These are phyloP conservation scores for Planiliza haematocheilus DNA, from an alignment of 2,113 vertebrate genomes.

Conservation along the genomic window DNA sequence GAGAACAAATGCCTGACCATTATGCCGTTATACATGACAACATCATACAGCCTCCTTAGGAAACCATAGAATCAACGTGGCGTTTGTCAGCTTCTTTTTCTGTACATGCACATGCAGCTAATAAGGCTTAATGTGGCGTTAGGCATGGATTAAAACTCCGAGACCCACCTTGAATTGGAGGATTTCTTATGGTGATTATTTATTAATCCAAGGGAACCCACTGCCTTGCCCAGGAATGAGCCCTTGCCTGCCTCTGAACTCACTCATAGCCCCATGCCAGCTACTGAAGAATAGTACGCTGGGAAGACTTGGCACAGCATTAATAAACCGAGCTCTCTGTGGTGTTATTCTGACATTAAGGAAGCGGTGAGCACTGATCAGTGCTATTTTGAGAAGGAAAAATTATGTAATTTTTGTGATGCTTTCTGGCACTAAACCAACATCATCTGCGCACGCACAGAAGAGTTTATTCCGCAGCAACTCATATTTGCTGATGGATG, in stretches of 20 bases:
- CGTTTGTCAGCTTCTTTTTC: constrained; percentile 47
- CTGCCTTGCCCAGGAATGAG: constrained; percentile 49
- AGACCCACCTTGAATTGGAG: constrained; percentile 47
- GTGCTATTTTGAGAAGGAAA: constrained; percentile 43
- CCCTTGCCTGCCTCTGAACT: constrained; percentile 61
- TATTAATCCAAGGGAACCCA: constrained; percentile 72
- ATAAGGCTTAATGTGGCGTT: constrained; percentile 53
- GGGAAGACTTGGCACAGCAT: constrained; percentile 71
- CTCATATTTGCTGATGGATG: background rate
- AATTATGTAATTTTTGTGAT: constrained; percentile 44
- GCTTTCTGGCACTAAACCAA: constrained; percentile 24
- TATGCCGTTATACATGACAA: background rate
- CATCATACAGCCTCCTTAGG: background rate
- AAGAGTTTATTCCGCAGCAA: constrained; percentile 14
- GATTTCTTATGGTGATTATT: constrained; percentile 69
- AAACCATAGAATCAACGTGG: constrained; percentile 22
- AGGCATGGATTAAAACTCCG: constrained; percentile 56
- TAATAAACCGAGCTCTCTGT: constrained; percentile 62
- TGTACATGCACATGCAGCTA: constrained; percentile 49
- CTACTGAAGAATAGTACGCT: constrained; percentile 46
- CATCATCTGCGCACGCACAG: constrained; percentile 22
- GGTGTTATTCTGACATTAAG: constrained; percentile 55
- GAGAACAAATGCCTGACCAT: background rate
- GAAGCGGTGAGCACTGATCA: constrained; percentile 38
- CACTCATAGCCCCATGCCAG: constrained; percentile 61